These are phyloP conservation scores for Allacma fusca DNA, from an alignment of 2,888 invertebrate genomes.

Conservation along the genomic window DNA sequence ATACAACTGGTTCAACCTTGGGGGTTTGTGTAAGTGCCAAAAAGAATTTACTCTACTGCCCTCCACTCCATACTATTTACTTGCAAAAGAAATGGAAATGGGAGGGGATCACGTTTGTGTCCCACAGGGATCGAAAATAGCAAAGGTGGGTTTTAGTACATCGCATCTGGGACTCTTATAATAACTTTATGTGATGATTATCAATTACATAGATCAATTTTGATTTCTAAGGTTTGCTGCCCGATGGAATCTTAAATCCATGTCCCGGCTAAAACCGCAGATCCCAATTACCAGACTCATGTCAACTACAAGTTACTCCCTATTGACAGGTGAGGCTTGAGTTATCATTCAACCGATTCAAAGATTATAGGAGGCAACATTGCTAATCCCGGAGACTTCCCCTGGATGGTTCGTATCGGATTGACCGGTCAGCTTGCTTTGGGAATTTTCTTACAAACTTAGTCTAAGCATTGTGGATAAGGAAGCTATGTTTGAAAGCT, in stretches of 20 bases:
- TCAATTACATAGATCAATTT: neutral
- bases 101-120: constrained; percentile 27
- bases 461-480: too few species aligned
- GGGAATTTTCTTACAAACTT: too few species aligned
- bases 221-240: constrained; percentile 51
- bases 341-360: constrained; percentile 28
- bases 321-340: constrained; percentile 32
- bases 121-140: neutral
- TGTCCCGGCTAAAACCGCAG: constrained; percentile 24
- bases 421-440: too few species aligned
- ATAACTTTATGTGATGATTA: too few species aligned
- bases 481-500: too few species aligned
- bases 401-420: constrained; percentile 56
- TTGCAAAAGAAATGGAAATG: constrained; percentile 9
- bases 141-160: neutral
- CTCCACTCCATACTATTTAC: constrained; percentile 6
- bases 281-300: constrained; percentile 44
- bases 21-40: constrained; percentile 29
- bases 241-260: constrained; percentile 47
- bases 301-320: constrained; percentile 52
- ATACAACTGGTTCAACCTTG: neutral
- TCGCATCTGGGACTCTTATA: too few species aligned
- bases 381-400: constrained; percentile 46
- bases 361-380: constrained; percentile 53
- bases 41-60: constrained; percentile 23